Conservation (phyloP, 64 coral and sea anemone genomes). For the Acropora tenuis region DNA sequence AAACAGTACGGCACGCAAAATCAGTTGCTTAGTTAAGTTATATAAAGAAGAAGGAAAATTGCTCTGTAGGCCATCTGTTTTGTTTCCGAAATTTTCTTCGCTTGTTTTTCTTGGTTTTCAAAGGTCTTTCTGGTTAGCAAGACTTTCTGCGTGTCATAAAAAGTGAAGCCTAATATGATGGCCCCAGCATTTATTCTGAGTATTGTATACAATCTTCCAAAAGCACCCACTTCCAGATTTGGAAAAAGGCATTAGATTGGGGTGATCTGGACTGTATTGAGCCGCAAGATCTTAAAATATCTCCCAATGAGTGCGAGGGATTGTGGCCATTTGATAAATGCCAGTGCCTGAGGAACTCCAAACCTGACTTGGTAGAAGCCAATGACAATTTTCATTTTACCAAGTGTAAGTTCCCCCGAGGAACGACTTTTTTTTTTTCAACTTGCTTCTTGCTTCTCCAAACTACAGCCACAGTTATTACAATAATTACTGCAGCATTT, state of each 20-base stretch:
- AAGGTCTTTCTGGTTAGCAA: not conserved
- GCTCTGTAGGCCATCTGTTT: conserved; percentile 12
- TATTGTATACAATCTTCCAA: conserved; percentile 16
- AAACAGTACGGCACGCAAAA: conserved; percentile 45
- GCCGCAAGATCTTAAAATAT: conserved; percentile 35
- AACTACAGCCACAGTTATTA: not conserved
- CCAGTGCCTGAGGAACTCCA: conserved; percentile 34
- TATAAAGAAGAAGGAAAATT: conserved; percentile 35
- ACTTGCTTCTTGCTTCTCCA: conserved; percentile 17
- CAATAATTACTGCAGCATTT: not conserved
- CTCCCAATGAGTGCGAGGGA: not conserved
- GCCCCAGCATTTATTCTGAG: conserved; percentile 8
- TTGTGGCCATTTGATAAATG: conserved; percentile 43
- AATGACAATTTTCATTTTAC: not conserved
- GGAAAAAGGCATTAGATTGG: conserved; percentile 32
- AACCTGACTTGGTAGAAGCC: conserved; percentile 56
- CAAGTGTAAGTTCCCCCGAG: not conserved
- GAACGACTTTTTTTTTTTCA: not conserved
- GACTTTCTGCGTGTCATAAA: not conserved
- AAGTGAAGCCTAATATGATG: not conserved
- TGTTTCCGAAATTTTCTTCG: conserved; percentile 15
- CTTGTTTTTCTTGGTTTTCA: not conserved
- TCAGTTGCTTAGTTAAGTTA: conserved; percentile 37
- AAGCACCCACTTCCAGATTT: conserved; percentile 17
- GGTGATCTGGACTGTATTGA: conserved; percentile 45